Percentiles rank a stretch among this genome's conserved stretches.
Conservation (phyloP, 2,797 vertebrate species). For the Spondyliosoma cantharus region DNA sequence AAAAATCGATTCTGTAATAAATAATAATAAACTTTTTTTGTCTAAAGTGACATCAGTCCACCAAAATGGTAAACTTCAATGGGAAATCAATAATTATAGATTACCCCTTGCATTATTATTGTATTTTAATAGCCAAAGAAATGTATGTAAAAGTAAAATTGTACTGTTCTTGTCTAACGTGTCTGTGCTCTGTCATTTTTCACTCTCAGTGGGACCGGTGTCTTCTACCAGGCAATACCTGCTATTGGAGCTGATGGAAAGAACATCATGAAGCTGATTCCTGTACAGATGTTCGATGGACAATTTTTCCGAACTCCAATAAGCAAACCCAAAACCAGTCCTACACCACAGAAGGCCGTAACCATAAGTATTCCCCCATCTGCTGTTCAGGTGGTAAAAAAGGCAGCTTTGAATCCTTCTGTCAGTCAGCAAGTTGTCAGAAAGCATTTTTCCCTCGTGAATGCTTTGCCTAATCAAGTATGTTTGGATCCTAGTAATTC, state of each 20-base stretch:
- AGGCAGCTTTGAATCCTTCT: constrained; percentile 26
- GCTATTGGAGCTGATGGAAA: constrained; percentile 79
- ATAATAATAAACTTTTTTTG: no score
- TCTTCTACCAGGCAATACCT: constrained; percentile 83
- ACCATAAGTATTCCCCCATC: neutral
- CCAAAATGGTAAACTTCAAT: no score
- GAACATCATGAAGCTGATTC: constrained; percentile 83
- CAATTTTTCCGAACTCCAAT: constrained; percentile 62
- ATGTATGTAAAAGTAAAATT: neutral
- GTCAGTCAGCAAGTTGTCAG: constrained; percentile 42
- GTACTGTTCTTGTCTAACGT: neutral
- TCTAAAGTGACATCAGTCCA: no score
- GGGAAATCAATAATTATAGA: no score
- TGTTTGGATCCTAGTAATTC: neutral
- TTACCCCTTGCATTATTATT: no score
- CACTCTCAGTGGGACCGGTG: constrained; percentile 68
- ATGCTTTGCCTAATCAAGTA: constrained; percentile 11
- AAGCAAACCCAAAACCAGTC: constrained; percentile 13
- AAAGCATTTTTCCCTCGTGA: constrained; percentile 36
- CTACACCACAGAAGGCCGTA: constrained; percentile 8
- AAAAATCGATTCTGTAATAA: no score
- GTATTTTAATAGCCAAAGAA: neutral
- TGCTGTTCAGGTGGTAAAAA: constrained; percentile 17
- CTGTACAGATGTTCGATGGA: constrained; percentile 76
- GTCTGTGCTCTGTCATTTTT: constrained; percentile 21